Evolutionary conservation across 2,888 invertebrate genomes (phyloP).

Genomic region (Liodrosophila aerea): DNA sequence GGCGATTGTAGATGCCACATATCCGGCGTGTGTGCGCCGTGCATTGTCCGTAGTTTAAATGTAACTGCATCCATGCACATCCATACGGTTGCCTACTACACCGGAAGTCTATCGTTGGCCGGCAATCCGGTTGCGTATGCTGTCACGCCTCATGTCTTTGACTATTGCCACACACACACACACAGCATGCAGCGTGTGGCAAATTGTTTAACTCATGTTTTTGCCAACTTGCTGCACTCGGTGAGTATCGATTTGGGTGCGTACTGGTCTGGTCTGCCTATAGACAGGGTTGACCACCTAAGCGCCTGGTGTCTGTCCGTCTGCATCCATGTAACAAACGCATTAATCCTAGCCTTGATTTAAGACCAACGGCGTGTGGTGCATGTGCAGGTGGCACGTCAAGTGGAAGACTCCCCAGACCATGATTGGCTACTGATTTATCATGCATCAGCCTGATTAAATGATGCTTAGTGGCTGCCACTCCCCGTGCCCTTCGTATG

Average conservation of each 20-base stretch:
- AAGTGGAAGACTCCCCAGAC: conserved; percentile 45
- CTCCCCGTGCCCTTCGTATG: background rate
- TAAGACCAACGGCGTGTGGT: conserved; percentile 64
- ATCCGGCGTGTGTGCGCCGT: conserved; percentile 90
- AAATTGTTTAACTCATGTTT: conserved; percentile 85
- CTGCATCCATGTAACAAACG: conserved; percentile 39
- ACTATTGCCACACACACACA: conserved; percentile 86
- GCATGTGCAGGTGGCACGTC: conserved; percentile 33
- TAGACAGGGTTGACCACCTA: conserved; percentile 29
- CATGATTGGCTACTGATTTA: conserved; percentile 71
- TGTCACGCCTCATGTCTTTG: conserved; percentile 88
- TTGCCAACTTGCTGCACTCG: conserved; percentile 84
- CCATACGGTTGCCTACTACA: conserved; percentile 90
- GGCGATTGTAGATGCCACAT: conserved; percentile 88
- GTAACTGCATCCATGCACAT: conserved; percentile 91
- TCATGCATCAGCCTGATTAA: conserved; percentile 70
- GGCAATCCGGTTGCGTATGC: conserved; percentile 90
- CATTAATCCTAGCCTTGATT: conserved; percentile 76
- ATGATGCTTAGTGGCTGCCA: conserved; percentile 65
- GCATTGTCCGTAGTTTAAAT: conserved; percentile 86
- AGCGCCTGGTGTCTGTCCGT: conserved; percentile 19
- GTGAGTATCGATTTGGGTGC: conserved; percentile 14
- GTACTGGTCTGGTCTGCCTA: conserved; percentile 14
- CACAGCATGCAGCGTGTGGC: conserved; percentile 84
- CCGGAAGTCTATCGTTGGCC: conserved; percentile 86